Percentiles rank a stretch among this genome's conserved stretches.
These are phyloP conservation scores for Melanophora roralis DNA, from an alignment of 2,888 invertebrate genomes.

Conservation along the genomic window DNA sequence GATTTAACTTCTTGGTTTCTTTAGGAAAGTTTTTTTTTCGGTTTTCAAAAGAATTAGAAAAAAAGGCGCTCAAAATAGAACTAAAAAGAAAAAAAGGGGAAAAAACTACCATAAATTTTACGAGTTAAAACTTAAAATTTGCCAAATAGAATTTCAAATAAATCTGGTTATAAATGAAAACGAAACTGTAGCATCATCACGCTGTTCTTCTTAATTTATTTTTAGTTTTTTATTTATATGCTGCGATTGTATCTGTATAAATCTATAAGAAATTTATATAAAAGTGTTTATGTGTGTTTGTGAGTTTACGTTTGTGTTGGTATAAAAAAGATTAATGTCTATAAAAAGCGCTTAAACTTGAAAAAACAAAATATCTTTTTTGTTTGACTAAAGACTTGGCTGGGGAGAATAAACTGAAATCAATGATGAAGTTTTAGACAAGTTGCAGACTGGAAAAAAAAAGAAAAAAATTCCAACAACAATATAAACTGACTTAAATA, in stretches of 20 bases:
- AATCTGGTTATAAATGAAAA: constrained; percentile 59
- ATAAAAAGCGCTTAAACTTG: constrained; percentile 1
- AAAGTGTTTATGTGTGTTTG: background rate
- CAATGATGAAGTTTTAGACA: constrained; percentile 19
- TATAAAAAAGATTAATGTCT: background rate
- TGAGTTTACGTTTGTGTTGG: background rate
- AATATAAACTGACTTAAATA: background rate
- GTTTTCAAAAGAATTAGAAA: background rate
- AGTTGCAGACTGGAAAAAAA: background rate
- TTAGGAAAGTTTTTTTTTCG: background rate
- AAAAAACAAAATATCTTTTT: constrained; percentile 1
- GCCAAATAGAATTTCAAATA: background rate
- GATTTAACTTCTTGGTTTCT: constrained; percentile 8
- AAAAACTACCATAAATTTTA: constrained; percentile 8
- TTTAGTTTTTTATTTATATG: background rate
- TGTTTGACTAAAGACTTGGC: background rate
- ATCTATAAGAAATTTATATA: no score
- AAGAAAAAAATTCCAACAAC: background rate
- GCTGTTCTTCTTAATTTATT: background rate
- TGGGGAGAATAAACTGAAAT: background rate
- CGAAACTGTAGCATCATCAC: constrained; percentile 46
- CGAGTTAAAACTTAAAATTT: background rate
- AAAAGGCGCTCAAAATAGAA: no score
- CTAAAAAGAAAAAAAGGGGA: background rate
- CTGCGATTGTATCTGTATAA: background rate